A percentile compares a stretch with the other conserved stretches of the same genome.
Evolutionary conservation across 1,140 invertebrate species (phyloP).

Genomic region (Chymomyza costata): DNA sequence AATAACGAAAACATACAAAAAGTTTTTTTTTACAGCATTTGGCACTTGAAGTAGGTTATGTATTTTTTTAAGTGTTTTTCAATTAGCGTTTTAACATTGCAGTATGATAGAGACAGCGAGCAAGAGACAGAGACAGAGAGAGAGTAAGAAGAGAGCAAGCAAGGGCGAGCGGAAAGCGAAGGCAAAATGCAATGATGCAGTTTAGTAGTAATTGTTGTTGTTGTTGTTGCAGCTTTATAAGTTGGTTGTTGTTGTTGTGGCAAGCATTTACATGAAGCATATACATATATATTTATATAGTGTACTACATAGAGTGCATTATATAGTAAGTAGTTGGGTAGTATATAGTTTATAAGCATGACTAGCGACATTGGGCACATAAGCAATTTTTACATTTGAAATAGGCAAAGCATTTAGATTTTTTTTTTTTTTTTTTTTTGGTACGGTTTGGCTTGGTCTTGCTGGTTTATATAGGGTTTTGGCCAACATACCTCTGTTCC

Average conservation of each 20-base stretch:
- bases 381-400: slow-evolving; percentile 28
- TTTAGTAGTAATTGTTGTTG: slow-evolving; percentile 1
- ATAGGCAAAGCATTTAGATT: slow-evolving; percentile 9
- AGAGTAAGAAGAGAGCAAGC: no score
- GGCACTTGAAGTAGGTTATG: slow-evolving; percentile 1
- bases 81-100: slow-evolving; percentile 17
- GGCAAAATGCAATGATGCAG: slow-evolving; percentile 13
- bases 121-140: neutral
- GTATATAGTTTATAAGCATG: slow-evolving; percentile 39
- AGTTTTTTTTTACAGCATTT: slow-evolving; percentile 56
- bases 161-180: slow-evolving; percentile 39
- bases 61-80: slow-evolving; percentile 22
- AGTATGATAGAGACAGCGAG: slow-evolving; percentile 28
- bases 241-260: slow-evolving; percentile 21
- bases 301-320: slow-evolving; percentile 4
- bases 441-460: slow-evolving; percentile 2
- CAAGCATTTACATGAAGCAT: slow-evolving; percentile 31
- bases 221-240: no score
- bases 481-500: slow-evolving; percentile 51
- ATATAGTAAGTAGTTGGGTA: slow-evolving; percentile 2
- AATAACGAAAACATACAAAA: slow-evolving; percentile 43
- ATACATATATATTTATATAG: slow-evolving; percentile 14
- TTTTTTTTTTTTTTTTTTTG: slow-evolving; percentile 19
- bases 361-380: slow-evolving; percentile 65
- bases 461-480: slow-evolving; percentile 1